Conservation (phyloP, 1,140 invertebrate genomes). For the Diorhabda elongata region DNA sequence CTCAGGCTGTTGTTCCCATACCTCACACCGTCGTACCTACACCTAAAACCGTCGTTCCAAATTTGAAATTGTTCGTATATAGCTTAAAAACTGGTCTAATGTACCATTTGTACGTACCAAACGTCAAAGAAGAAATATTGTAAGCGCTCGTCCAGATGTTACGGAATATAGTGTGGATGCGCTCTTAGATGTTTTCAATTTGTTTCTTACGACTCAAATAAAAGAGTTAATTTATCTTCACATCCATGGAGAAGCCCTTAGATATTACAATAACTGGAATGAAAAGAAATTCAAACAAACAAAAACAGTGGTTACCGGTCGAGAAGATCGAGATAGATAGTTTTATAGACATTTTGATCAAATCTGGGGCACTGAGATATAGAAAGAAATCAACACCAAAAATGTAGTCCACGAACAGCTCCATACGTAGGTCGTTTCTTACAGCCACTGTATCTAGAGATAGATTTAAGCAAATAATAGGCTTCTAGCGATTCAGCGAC, state of each 20-base stretch:
- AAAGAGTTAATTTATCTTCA: constrained; percentile 15
- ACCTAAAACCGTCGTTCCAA: too few relatives aligned
- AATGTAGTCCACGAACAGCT: constrained; percentile 24
- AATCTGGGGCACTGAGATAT: constrained; percentile 24
- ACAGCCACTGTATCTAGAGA: constrained; percentile 19
- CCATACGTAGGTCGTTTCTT: constrained; percentile 22
- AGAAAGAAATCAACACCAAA: constrained; percentile 24
- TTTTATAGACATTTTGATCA: constrained; percentile 12
- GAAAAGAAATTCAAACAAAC: constrained; percentile 15
- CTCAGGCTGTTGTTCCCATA: too few relatives aligned
- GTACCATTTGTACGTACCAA: too few relatives aligned
- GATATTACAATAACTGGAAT: constrained; percentile 21
- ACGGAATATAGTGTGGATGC: constrained; percentile 22
- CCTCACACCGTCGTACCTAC: too few relatives aligned
- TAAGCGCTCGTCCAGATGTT: constrained; percentile 12
- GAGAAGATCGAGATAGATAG: constrained; percentile 22
- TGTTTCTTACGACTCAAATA: constrained; percentile 17
- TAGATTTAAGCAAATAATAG: constrained; percentile 21
- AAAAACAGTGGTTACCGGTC: constrained; percentile 13
- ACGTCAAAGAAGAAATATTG: too few relatives aligned
- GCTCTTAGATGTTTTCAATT: constrained; percentile 20
- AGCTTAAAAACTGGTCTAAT: too few relatives aligned
- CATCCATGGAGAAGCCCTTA: constrained; percentile 19
- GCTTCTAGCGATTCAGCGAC: too few relatives aligned
- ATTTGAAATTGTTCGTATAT: too few relatives aligned